phyloP scores from a whole-genome alignment of 1,140 invertebrate genomes.

The Lamellibrachia luymesi region DNA sequence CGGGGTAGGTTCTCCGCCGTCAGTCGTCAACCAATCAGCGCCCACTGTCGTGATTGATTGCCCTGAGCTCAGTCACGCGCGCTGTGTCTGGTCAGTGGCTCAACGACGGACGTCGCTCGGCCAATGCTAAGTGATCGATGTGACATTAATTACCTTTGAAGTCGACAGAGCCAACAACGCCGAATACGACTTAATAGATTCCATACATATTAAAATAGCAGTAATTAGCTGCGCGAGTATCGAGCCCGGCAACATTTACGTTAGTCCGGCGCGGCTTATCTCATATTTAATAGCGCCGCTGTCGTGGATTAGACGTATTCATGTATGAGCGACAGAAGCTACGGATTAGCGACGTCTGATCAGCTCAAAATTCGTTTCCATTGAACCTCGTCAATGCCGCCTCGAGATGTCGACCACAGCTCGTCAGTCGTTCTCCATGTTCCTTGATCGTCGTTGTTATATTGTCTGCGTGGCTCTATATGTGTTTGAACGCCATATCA shows the following conservation, averaged over 20 bases:
- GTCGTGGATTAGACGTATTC: not conserved
- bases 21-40: not conserved
- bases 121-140: not conserved
- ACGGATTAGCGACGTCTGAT: not conserved
- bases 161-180: not conserved
- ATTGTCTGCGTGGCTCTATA: not conserved
- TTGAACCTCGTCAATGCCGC: not conserved
- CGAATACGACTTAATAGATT: not conserved
- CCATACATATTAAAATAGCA: conserved; percentile 5
- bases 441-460: not conserved
- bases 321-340: not conserved
- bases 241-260: not conserved
- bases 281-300: not conserved
- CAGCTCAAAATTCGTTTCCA: not conserved
- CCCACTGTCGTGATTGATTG: not conserved
- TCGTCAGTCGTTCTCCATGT: not conserved
- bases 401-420: not conserved
- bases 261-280: not conserved
- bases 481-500: not conserved
- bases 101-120: not conserved
- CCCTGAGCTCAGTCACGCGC: not conserved
- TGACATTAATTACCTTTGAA: conserved; percentile 1
- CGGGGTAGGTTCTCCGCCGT: not conserved
- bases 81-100: not conserved
- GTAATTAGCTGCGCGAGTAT: not conserved